Evolutionary conservation across 2,113 vertebrate species (phyloP), one percentile per base, ranked within the genome.

Genomic region (Varanus komodoensis): DNA sequence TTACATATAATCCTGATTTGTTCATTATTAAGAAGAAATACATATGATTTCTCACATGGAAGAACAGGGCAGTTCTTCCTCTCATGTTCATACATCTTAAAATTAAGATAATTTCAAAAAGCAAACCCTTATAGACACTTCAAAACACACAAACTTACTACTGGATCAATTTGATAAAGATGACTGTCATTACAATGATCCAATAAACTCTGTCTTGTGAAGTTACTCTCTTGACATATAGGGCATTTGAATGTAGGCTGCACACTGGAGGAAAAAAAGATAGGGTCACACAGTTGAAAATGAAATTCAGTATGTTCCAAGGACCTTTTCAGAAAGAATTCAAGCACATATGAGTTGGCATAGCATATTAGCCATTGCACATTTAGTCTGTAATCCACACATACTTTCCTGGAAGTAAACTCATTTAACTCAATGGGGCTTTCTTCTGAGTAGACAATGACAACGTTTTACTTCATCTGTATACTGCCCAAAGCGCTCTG

Each of bases 141-240:
- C 44, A 73, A 80, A 84, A 84, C 67, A 95, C 23, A 82, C 75
- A 25, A 91, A 97, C 97, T 97, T 94, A 98, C 98, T 96, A 98
- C 97, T 92, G 92, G 96, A 91, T 96, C 97, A 84, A 93, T 94
- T 90, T 98, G 97, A 96, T 95, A 94, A 88, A 95, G 93, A 93
- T 98, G 98, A 89, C 96, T 95, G 69, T 94, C 95, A 91, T 97
- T 98, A 96, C 98, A 98, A 90, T 98, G 98, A 95, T 98, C 97
- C 92, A 97, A 92, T 92, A 98, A 96, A 83, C 95, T 96, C 2
- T 97, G 95, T 84, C 97, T 97, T 93, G 97, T 98, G 91, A 98
- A 96, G 94, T 97, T 97, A 86, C 93, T 94, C 93, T 97, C 96
- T 93, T 97, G 97, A 93, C 98, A 98, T 93, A 98, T 95, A 17